phyloP scores from a whole-genome alignment of 2,113 vertebrate species.

The Nestor notabilis region DNA sequence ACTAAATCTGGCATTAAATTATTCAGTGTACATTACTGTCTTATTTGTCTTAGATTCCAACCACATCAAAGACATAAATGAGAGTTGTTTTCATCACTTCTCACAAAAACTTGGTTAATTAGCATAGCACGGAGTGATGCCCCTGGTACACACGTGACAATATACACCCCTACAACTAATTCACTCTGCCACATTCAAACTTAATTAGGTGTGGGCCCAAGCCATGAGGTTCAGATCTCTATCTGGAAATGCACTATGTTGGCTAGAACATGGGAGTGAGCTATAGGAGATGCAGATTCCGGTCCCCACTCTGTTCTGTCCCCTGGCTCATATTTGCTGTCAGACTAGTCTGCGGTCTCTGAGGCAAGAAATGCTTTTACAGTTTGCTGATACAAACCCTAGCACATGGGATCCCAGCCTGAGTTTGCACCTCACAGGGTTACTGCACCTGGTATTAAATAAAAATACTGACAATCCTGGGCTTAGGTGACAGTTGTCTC shows the following conservation, averaged over 20 bases:
- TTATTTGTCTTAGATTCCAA: constrained; percentile 17
- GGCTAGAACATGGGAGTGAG: neutral
- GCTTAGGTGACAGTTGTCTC: neutral
- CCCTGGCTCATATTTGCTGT: neutral
- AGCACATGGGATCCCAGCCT: neutral
- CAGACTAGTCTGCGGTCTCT: neutral
- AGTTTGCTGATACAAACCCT: neutral
- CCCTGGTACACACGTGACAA: constrained; percentile 37
- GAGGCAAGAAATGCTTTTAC: neutral
- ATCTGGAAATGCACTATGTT: neutral
- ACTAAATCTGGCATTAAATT: neutral
- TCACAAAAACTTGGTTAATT: constrained; percentile 57
- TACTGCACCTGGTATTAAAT: neutral
- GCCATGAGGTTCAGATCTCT: neutral
- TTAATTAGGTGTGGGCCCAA: constrained; percentile 51
- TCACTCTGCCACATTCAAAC: constrained; percentile 26
- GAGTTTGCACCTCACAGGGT: neutral
- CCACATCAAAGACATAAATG: constrained; percentile 9
- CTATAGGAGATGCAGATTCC: neutral
- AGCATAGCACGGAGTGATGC: neutral
- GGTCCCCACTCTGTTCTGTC: neutral
- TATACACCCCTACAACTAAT: constrained; percentile 10
- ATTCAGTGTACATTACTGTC: neutral
- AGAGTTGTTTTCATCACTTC: constrained; percentile 26
- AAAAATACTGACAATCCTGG: neutral